Base-by-base conservation (phyloP, 2,113 vertebrate species). In the Cisticola juncidis region DNA sequence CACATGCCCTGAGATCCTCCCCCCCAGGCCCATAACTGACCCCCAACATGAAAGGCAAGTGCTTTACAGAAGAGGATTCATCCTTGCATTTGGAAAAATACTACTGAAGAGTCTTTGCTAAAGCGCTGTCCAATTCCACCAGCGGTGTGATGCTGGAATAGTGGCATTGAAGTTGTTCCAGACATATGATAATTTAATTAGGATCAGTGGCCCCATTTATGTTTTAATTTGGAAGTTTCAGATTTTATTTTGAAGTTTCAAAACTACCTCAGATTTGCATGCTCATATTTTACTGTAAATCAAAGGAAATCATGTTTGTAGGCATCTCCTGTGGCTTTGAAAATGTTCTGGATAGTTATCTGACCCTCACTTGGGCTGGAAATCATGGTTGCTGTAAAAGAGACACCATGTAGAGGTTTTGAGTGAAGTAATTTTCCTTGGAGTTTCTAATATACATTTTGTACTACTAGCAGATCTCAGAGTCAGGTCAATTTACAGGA, bases 31-130 rank as follows among this genome's bases (percentile, higher is more conserved):
- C 42, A 4, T 65, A 90, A 35, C 54, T 73, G 66, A 33, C 53
- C 18, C 56, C 61, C 6, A 2, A 35, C 29, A 4, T 48, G 53
- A 71, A 79, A 84, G 58, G 61, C 22, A 71, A 69, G 72, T 35
- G 40, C 45, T 92, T 48, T 93, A n/a, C 47, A 90, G 54, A 57
- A 61, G 24, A 83, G 53, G 25, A 40, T 65, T 82, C 17, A 62
- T 79, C 70, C 93, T 94, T 82, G 47, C 31, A 62, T 91, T 95
- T 86, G 60, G 54, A 64, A 78, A 90, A 91, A 77, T 38, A 10
- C 4, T 86, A 16, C 38, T 38, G 38, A 65, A 58, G 51, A 50
- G 33, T 86, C 22, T 61, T 57, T 42, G 47, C 58, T 86, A 35
- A 82, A 83, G 47, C 31, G 14, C 71, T 74, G 53, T 77, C 70